Evolutionary conservation across 2,113 vertebrate species (phyloP).

Genomic region (Sceloporus tristichus): DNA sequence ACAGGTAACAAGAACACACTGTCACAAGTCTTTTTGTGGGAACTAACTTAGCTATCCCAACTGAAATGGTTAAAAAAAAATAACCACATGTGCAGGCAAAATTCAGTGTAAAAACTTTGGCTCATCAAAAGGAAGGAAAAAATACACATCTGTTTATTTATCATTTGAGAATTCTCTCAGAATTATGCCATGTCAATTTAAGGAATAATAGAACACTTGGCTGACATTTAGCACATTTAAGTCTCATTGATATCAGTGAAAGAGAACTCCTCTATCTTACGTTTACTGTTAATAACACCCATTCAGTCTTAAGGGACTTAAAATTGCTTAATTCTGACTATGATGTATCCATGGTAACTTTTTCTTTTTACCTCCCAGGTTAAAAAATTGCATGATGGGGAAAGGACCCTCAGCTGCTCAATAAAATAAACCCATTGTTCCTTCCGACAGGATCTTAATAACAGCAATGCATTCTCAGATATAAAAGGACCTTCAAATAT

Average conservation of each 20-base stretch:
- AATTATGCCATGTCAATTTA: no score
- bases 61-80: background rate
- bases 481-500: constrained; percentile 43
- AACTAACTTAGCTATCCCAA: no score
- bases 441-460: constrained; percentile 29
- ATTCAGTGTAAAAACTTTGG: background rate
- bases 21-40: no score
- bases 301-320: background rate
- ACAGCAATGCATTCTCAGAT: constrained; percentile 6
- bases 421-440: constrained; percentile 20
- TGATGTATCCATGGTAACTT: background rate
- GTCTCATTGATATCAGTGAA: constrained; percentile 4
- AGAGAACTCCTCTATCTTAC: background rate
- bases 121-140: background rate
- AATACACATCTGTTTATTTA: background rate
- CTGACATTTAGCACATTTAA: background rate
- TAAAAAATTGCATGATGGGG: constrained; percentile 2
- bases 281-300: background rate
- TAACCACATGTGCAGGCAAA: background rate
- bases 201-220: background rate
- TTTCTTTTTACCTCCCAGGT: constrained; percentile 3
- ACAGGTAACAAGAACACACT: no score
- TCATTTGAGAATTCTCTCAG: background rate
- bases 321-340: background rate
- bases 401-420: background rate